Evolutionary conservation across 2,113 vertebrate genomes (phyloP), one percentile per base, ranked within the genome.

Genomic region (Cricetomys ansorgei): DNA sequence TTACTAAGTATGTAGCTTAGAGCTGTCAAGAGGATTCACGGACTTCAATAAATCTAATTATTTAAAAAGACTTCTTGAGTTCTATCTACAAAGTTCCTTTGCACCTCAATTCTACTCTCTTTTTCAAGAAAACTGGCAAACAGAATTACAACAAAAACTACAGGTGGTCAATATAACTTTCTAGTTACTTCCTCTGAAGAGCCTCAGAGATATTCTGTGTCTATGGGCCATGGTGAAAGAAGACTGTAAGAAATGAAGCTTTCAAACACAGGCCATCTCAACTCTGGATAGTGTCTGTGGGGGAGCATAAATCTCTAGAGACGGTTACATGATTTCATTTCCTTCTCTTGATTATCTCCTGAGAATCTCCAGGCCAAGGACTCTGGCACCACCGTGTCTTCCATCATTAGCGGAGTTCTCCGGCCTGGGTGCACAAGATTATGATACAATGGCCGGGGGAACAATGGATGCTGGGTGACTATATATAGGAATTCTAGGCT

Each of bases 401-500:
- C 95, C 79, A 37, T 96, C 89, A 94, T 91, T 91, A 53, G 94
- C 29, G 85, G 76, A 88, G 81, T 40, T 94, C 96, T 88, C 94
- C 81, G 92, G 98, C 94, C 92, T 96, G 96, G 95, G 96, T 19
- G 88, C 92, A 95, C 37, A 70, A 87, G 91, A 96, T 94, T 96
- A 92, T 95, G 94, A 95, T 76, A 97, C 97, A 97, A 98, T 97
- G 96, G 91, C 83, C 88, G 83, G 23, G 81, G 83, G 92, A 96
- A 98, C 97, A 97, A 96, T 97, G 97, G 96, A 59, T 0, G 3
- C 73, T 94, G 57, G 81, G 50, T 95, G 92, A 94, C 98, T 97
- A 97, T 97, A 97, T 97, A 97, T 97, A 98, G 97, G 96, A 95
- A 95, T 97, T 97, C 96, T 95, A 79, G 81, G 69, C 83, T 90